Evolutionary conservation across 2,113 vertebrate species (phyloP).

Genomic region (Pterocles gutturalis): DNA sequence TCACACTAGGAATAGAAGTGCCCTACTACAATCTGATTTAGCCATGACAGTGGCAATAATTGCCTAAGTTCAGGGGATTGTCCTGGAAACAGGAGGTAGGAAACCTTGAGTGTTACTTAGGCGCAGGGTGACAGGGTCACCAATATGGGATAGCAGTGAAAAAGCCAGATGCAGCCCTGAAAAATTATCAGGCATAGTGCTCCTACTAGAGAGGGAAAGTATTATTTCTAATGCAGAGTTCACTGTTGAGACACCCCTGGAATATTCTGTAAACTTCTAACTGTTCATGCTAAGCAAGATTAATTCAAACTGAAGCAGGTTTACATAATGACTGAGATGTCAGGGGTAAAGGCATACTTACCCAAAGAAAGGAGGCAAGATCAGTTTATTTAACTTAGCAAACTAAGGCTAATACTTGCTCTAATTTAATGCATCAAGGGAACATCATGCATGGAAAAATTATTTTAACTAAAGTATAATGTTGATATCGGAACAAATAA

Average conservation of each 20-base stretch:
- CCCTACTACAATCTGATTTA: background rate
- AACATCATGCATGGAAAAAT: background rate
- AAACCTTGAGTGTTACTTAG: background rate
- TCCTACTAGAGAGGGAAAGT: background rate
- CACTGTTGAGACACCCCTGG: background rate
- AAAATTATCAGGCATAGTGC: background rate
- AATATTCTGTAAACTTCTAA: background rate
- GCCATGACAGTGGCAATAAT: background rate
- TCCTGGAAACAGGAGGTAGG: rapidly evolving
- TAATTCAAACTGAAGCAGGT: background rate
- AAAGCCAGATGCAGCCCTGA: background rate
- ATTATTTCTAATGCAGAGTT: background rate
- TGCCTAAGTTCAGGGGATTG: background rate
- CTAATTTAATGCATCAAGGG: background rate
- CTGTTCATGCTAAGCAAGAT: background rate
- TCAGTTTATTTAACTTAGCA: background rate
- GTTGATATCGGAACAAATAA: background rate
- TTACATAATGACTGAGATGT: background rate
- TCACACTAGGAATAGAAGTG: background rate
- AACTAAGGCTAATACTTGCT: background rate
- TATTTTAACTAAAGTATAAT: background rate
- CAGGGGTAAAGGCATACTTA: background rate
- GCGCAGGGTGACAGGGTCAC: background rate
- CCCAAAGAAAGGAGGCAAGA: background rate
- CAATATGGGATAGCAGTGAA: background rate